Evolutionary conservation across 2,888 invertebrate species (phyloP), one percentile per base, ranked within the genome.

Genomic region (Eupithecia insigniata): DNA sequence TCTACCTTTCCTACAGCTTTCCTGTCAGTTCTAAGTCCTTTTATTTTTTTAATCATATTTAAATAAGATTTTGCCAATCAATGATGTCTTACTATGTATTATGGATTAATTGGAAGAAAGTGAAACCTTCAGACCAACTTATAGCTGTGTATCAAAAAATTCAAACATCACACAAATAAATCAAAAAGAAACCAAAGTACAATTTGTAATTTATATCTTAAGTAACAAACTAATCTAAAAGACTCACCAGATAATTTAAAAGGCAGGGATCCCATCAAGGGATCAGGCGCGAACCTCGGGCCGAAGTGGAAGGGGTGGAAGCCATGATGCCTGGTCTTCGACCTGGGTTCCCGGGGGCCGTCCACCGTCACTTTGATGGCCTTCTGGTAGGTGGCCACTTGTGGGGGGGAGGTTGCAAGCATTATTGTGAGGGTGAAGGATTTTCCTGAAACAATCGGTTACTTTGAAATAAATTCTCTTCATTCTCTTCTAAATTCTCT

Each of bases 341-440:
- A 98, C 84, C 99, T 94, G 14, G 99, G 99, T 92, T 99, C 99
- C 79, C 99, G 95, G 0, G 99, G 99, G 70, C 99, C 99, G 88
- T 99, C 99, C 76, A 99, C 99, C 1, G 99, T 99, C 84, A 99
- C 99, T 95, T 99, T 99, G 92, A 99, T 99, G 75, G 99, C 99
- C 91, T 99, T 99, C 87, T 96, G 97, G 90, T 99, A 99, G n/a
- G 99, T 98, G 74, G 98, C 98, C 78, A 99, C 97, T 95, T 99
- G 99, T 46, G 98, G 98, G 12, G 99, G 99, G 67, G 97, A 96
- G 73, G 98, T 98, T 80, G 98, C 97, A 86, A 99, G 96, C 87
- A 98, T 98, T 93, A 99, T 99, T 82, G 99, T 99, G 87, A 99
- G 93, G 60, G 98, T 98, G 94, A 99, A 99, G 85, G 99, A 99